Conservation (phyloP, 2,888 invertebrate species). For the Apotomis capreana region DNA sequence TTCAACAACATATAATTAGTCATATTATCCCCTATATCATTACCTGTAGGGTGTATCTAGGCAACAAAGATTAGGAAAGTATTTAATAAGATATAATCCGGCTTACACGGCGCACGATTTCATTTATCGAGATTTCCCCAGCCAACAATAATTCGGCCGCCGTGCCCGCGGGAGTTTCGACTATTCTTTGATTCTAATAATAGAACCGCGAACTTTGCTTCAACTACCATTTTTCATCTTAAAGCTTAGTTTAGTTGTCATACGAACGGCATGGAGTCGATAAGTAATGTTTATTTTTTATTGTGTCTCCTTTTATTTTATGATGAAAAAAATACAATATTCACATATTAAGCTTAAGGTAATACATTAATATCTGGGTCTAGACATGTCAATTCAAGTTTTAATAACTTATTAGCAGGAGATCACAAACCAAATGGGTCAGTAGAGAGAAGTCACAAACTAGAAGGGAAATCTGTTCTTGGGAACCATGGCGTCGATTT, state of each 20-base stretch:
- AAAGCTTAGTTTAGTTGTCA: not conserved
- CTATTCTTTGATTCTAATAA: constrained; percentile 38
- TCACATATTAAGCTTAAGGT: no score
- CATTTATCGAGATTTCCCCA: constrained; percentile 48
- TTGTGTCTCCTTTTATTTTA: no score
- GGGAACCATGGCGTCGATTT: no score
- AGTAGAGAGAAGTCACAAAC: no score
- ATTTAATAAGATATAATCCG: constrained; percentile 29
- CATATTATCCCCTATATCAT: not conserved
- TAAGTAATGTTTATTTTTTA: no score
- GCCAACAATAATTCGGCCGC: constrained; percentile 44
- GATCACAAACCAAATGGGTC: no score
- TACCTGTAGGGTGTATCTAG: constrained; percentile 17
- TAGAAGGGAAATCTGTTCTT: no score
- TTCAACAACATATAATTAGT: not conserved
- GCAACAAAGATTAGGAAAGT: constrained; percentile 36
- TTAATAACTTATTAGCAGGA: no score
- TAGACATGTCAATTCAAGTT: no score
- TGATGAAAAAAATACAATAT: not conserved
- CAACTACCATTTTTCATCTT: constrained; percentile 27
- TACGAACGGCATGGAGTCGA: no score
- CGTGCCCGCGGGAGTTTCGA: constrained; percentile 14
- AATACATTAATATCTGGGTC: no score
- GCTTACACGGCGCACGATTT: constrained; percentile 33
- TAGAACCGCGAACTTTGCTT: constrained; percentile 20